Evolutionary conservation across 2,888 invertebrate genomes (phyloP).

Genomic region (Xylota segnis): DNA sequence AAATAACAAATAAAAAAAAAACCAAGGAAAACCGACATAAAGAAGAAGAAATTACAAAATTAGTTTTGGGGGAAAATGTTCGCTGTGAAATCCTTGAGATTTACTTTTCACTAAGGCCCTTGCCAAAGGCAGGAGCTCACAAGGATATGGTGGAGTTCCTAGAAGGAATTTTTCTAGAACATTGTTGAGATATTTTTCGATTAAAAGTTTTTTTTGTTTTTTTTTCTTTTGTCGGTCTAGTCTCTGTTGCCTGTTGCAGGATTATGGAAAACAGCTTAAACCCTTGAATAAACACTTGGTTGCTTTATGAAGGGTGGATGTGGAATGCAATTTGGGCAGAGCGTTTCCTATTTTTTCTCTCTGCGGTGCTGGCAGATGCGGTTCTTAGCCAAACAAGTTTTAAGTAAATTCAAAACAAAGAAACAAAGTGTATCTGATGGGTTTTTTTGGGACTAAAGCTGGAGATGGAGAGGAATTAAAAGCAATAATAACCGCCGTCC

Average conservation of each 20-base stretch:
- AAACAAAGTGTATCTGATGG: constrained; percentile 8
- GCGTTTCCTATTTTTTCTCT: not conserved
- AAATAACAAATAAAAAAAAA: constrained; percentile 15
- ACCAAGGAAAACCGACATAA: constrained; percentile 6
- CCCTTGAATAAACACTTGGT: constrained; percentile 68
- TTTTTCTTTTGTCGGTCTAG: constrained; percentile 10
- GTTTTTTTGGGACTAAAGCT: not conserved
- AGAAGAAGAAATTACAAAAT: constrained; percentile 63
- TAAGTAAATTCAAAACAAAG: constrained; percentile 11
- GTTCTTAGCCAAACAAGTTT: constrained; percentile 14
- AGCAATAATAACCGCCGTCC: too few species aligned
- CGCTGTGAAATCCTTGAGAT: constrained; percentile 27
- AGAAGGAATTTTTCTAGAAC: constrained; percentile 48
- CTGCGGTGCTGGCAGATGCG: not conserved
- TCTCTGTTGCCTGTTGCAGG: constrained; percentile 49
- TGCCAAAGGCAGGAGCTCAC: constrained; percentile 32
- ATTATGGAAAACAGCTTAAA: constrained; percentile 76
- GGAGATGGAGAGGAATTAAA: not conserved
- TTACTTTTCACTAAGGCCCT: constrained; percentile 33
- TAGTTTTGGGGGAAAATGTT: constrained; percentile 54
- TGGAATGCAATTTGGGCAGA: constrained; percentile 69
- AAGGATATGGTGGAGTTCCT: constrained; percentile 7
- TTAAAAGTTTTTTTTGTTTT: constrained; percentile 60
- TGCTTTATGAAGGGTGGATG: constrained; percentile 34
- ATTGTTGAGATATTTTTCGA: constrained; percentile 72